A percentile compares a stretch with the other conserved stretches of the same genome.
Conservation (phyloP, 2,888 invertebrate genomes). For the Tinea trinotella region DNA sequence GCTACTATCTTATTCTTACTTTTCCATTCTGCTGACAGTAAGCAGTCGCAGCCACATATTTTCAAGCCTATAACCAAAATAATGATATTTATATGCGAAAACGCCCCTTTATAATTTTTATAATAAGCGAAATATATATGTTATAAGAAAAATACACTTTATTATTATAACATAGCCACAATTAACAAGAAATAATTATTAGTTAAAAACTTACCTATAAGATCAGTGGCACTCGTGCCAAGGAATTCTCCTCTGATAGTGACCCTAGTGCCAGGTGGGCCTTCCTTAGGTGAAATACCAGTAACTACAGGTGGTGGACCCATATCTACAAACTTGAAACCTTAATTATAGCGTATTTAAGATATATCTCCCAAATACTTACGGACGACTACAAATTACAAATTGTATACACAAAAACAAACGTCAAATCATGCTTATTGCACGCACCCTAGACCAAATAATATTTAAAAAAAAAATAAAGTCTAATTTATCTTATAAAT, state of each 20-base stretch:
- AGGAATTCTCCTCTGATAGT: conserved; percentile 97
- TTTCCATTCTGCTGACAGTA: conserved; percentile 97
- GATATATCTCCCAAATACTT: too few species aligned
- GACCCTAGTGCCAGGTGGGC: conserved; percentile 95
- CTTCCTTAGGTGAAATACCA: conserved; percentile 98
- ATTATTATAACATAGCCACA: too few species aligned
- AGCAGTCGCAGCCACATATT: conserved; percentile 96
- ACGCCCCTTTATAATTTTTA: background rate
- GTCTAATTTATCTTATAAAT: too few species aligned
- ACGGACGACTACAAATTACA: too few species aligned
- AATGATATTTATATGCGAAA: background rate
- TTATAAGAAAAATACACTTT: background rate
- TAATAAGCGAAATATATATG: background rate
- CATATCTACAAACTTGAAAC: too few species aligned
- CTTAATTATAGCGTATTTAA: too few species aligned
- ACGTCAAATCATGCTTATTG: too few species aligned
- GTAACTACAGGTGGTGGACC: conserved; percentile 90
- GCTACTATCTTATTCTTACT: conserved; percentile 97
- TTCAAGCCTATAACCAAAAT: conserved; percentile 79
- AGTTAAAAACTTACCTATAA: conserved; percentile 78
- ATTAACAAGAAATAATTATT: too few species aligned
- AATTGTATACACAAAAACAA: too few species aligned
- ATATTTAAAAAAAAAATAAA: too few species aligned
- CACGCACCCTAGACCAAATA: too few species aligned
- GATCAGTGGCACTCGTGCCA: conserved; percentile 86